These are phyloP conservation scores for Brachionus manjavacas DNA, from an alignment of 1,140 invertebrate genomes.

Conservation along the genomic window DNA sequence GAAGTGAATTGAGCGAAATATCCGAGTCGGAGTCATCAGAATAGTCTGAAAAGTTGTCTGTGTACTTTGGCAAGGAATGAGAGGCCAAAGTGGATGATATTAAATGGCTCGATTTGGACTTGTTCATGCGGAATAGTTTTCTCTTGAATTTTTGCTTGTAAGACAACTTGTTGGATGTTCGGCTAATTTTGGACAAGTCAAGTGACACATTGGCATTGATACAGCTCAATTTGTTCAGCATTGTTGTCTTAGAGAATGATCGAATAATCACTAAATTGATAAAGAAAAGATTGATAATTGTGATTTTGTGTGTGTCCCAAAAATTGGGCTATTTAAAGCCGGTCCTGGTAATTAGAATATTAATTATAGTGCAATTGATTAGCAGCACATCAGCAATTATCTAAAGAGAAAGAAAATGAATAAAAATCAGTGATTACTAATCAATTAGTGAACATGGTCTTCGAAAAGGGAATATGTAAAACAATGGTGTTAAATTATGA, in stretches of 20 bases:
- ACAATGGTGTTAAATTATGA: neutral
- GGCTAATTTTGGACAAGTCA: neutral
- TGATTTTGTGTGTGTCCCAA: neutral
- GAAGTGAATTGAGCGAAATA: neutral
- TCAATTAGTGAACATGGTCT: neutral
- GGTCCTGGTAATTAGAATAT: neutral
- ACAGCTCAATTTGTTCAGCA: constrained; percentile 18
- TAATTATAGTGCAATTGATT: constrained; percentile 1
- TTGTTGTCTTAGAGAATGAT: neutral
- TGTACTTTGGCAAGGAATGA: neutral
- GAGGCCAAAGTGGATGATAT: neutral
- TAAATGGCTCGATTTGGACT: neutral
- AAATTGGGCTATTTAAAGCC: neutral
- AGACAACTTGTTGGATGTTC: neutral
- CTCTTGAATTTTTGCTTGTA: neutral
- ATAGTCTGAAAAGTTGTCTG: neutral
- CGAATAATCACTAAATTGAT: neutral
- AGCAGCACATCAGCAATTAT: constrained; percentile 22
- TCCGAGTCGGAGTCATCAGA: neutral
- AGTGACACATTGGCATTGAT: neutral
- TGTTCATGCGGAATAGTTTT: neutral
- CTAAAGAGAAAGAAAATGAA: neutral
- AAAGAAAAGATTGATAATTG: neutral
- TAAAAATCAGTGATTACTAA: constrained; percentile 24
- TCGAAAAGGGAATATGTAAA: neutral